phyloP scores from a whole-genome alignment of 2,888 invertebrate genomes.

The Oscheius sp. region DNA sequence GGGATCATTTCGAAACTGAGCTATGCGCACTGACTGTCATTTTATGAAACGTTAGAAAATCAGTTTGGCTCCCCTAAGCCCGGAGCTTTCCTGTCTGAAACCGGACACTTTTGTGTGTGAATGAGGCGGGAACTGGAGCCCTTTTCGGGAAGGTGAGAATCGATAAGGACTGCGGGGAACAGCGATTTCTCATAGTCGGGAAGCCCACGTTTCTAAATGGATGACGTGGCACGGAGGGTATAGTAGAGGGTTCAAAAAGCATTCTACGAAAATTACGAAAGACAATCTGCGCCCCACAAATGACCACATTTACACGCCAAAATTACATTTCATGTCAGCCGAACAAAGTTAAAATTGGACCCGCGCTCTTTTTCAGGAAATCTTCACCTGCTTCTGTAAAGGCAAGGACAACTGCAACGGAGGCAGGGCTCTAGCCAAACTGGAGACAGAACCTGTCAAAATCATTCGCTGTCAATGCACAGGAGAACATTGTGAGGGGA shows the following conservation, averaged over 20 bases:
- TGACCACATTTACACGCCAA: slow-evolving; percentile 15
- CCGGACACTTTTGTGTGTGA: slow-evolving; percentile 27
- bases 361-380: slow-evolving; percentile 50
- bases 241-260: not conserved
- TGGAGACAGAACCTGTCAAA: slow-evolving; percentile 63
- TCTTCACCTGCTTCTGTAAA: slow-evolving; percentile 72
- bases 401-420: slow-evolving; percentile 67
- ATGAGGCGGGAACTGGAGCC: slow-evolving; percentile 3
- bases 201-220: not conserved
- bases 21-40: too few species aligned
- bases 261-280: not conserved
- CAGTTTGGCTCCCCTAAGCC: not conserved
- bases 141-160: slow-evolving; percentile 22
- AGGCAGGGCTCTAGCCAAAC: slow-evolving; percentile 43
- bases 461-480: slow-evolving; percentile 66
- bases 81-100: not conserved
- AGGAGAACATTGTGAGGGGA: slow-evolving; percentile 64
- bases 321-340: slow-evolving; percentile 15
- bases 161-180: slow-evolving; percentile 18
- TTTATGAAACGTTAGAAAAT: too few species aligned
- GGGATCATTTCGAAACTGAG: too few species aligned
- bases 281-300: not conserved
- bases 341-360: not conserved
- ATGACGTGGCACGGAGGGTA: not conserved
- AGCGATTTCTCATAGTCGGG: slow-evolving; percentile 20